These are phyloP conservation scores for Diceros bicornis DNA, from an alignment of 2,797 vertebrate species.

Conservation along the genomic window DNA sequence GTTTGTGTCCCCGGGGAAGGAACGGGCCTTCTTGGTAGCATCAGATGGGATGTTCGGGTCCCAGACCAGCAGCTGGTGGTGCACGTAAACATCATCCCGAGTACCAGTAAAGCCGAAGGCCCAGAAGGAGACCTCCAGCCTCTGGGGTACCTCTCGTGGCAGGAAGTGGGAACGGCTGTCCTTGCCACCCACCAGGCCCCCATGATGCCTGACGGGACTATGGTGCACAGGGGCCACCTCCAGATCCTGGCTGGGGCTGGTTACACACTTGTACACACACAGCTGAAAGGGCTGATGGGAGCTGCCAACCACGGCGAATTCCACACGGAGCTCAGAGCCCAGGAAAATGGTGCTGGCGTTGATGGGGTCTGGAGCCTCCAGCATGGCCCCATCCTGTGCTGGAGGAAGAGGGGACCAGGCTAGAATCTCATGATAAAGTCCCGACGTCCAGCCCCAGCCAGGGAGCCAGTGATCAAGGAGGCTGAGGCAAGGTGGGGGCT, in stretches of 20 bases:
- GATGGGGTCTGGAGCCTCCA: neutral
- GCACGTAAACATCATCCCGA: constrained; percentile 79
- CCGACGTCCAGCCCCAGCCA: constrained; percentile 17
- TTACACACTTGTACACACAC: constrained; percentile 91
- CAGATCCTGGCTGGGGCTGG: constrained; percentile 84
- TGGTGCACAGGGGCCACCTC: constrained; percentile 76
- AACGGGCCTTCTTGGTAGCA: constrained; percentile 89
- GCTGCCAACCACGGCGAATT: constrained; percentile 89
- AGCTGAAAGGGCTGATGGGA: constrained; percentile 90
- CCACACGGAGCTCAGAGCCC: constrained; percentile 90
- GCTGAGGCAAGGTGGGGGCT: fast-evolving
- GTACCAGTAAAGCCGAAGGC: neutral
- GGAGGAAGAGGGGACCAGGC: constrained; percentile 23
- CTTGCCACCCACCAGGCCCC: constrained; percentile 58
- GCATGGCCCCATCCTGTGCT: neutral
- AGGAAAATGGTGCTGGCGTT: constrained; percentile 86
- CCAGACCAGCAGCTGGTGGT: constrained; percentile 88
- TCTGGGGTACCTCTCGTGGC: neutral
- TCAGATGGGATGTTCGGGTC: constrained; percentile 82
- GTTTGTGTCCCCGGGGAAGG: constrained; percentile 84
- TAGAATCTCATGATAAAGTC: neutral
- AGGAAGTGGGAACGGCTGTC: neutral
- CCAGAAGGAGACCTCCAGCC: constrained; percentile 43
- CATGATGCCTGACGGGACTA: constrained; percentile 90
- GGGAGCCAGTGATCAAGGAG: neutral